Evolutionary conservation across 1,140 invertebrate species (phyloP).

Genomic region (Tribolium castaneum): DNA sequence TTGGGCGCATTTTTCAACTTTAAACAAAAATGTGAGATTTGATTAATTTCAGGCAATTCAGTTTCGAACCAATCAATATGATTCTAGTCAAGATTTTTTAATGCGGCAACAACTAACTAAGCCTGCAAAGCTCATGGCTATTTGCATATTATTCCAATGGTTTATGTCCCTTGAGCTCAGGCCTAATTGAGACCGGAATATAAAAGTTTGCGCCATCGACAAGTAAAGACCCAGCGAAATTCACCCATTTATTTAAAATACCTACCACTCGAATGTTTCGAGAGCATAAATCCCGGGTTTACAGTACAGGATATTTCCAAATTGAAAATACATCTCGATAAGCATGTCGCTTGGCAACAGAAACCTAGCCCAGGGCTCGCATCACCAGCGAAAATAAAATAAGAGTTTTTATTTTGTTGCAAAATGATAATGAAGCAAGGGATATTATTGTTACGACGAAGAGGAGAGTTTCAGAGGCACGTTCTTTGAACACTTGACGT

Average conservation of each 20-base stretch:
- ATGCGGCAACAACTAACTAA: neutral
- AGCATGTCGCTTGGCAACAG: slow-evolving; percentile 41
- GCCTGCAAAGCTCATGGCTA: slow-evolving; percentile 11
- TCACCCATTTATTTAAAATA: slow-evolving; percentile 31
- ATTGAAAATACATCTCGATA: slow-evolving; percentile 41
- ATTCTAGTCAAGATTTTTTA: slow-evolving; percentile 1
- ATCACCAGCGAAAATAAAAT: slow-evolving; percentile 21
- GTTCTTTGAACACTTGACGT: slow-evolving; percentile 27
- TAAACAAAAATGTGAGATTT: slow-evolving; percentile 4
- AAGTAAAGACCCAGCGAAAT: neutral
- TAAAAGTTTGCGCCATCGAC: slow-evolving; percentile 17
- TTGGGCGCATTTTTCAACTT: slow-evolving; percentile 1
- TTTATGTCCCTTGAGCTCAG: slow-evolving; percentile 5
- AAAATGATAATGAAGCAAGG: neutral
- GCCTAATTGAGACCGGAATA: slow-evolving; percentile 14
- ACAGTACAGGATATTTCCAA: slow-evolving; percentile 37
- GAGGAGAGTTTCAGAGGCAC: neutral
- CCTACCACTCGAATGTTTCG: slow-evolving; percentile 21
- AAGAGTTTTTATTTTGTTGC: slow-evolving; percentile 25
- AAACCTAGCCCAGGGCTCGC: slow-evolving; percentile 20
- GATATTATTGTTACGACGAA: no score
- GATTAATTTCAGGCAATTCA: slow-evolving; percentile 8
- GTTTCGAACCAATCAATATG: neutral
- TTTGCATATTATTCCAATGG: slow-evolving; percentile 29
- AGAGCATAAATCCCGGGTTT: slow-evolving; percentile 37